Evolutionary conservation across 2,797 vertebrate genomes (phyloP), one percentile per base, ranked within the genome.

Genomic region (Paratrypauchen microcephalus): DNA sequence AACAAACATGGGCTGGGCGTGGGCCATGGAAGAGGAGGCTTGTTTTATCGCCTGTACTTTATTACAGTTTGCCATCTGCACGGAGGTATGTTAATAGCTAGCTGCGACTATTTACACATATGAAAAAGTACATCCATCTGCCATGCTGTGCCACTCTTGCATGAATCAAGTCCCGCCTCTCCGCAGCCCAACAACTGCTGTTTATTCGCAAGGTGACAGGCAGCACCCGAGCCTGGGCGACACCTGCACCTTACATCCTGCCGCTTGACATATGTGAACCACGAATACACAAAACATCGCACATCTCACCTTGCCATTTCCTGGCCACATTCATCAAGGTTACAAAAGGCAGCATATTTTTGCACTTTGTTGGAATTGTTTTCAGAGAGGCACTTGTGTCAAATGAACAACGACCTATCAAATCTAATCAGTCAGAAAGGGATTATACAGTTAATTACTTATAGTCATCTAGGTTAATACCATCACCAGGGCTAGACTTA

Each of bases 121-220:
- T 91, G 92, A 90, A 93, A 93, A 94, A 88, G 89, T 91, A 91
- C 91, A 83, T 94, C 94, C 95, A 96, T 95, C 95, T 95, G 95
- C 92, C 69, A 61, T 73, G 91, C 90, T 92, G 90, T 81, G 79
- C 90, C 87, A 84, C 73, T 91, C 91, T 88, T 90, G 73, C 93
- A 92, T 95, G 93, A 94, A 92, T 94, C 93, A 93, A 61, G 91
- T 87, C 91, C 91, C 93, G 92, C 93, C 93, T 94, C 36, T 92
- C 75, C 83, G 86, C 84, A 81, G 87, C 86, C 58, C 58, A 92
- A 90, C 93, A 94, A 95, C 94, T 93, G 93, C 92, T 95, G 93
- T 90, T 94, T 93, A 87, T 92, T 92, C 92, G 92, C 90, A 91
- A 91, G 87, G 92, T 92, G 90, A 92, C 93, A 94, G 91, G 90